Percentiles rank a stretch among this genome's conserved stretches.
Evolutionary conservation across 2,113 vertebrate genomes (phyloP).

Genomic region (Elgaria multicarinata): DNA sequence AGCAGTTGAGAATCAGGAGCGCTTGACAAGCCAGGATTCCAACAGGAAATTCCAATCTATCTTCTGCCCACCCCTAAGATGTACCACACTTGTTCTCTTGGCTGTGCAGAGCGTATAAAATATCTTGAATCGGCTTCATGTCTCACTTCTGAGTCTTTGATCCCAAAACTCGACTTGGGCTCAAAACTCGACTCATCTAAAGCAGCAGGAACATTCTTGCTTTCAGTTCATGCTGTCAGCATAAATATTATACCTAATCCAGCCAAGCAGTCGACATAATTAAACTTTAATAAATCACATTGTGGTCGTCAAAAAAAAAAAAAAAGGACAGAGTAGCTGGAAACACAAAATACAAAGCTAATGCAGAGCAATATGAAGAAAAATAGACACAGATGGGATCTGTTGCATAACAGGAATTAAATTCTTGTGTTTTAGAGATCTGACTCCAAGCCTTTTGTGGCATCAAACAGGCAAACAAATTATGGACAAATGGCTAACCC

Average conservation of each 20-base stretch:
- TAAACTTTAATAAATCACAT: constrained; percentile 16
- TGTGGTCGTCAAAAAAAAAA: not conserved
- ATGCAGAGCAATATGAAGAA: not conserved
- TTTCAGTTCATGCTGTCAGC: not conserved
- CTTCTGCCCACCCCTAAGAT: not conserved
- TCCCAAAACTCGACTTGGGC: no score
- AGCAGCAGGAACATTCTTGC: not conserved
- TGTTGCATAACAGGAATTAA: not conserved
- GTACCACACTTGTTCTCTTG: not conserved
- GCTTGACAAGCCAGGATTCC: not conserved
- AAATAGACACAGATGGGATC: no score
- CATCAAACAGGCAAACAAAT: not conserved
- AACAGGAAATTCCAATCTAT: not conserved
- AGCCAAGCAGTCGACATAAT: constrained; percentile 6
- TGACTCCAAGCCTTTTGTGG: not conserved
- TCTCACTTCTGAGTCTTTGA: not conserved
- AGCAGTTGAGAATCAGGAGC: not conserved
- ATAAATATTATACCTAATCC: not conserved
- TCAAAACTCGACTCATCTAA: not conserved
- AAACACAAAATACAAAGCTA: not conserved
- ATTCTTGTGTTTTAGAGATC: not conserved
- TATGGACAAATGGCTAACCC: no score
- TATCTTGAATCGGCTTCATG: not conserved
- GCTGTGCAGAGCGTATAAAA: not conserved
- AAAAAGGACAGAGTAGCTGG: not conserved